Evolutionary conservation across 2,113 vertebrate species (phyloP), one percentile per base, ranked within the genome.

Genomic region (Malurus melanocephalus): DNA sequence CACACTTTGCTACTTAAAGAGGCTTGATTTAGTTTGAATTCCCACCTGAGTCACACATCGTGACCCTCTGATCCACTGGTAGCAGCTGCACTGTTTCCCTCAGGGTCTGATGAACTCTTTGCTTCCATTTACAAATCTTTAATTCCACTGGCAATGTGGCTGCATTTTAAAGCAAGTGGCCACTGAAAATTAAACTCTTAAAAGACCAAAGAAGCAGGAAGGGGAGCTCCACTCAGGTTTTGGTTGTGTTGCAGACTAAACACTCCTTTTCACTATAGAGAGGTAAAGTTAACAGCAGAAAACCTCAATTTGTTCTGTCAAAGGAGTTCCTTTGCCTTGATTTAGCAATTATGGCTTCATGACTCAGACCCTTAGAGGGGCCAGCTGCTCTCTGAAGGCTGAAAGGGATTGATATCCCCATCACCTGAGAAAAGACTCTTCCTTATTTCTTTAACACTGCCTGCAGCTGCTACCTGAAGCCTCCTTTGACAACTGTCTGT

Each of bases 61-160:
- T 0, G 2, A 32, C 46, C 32, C 22, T 77, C 42, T 17, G 10
- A 67, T 46, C 22, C 1, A 1, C 45, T 59, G 32, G 32, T 38
- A 72, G 51, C 28, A 76, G 43, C 18, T 2, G 2, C 23, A 30
- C 24, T 27, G 16, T 53, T 24, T 43, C 22, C 5, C 17, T 53
- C 24, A 35, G 48, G 42, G 22, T 62, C 19, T 16, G 7, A 15
- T 75, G 52, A 68, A 32, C 19, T 12, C 24, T 75, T 35, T 68
- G 19, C 26, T 40, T 82, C 26, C 13, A 19, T 83, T 76, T 48
- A 45, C 30, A 67, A 16, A 59, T 73, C 28, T 64, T 76, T 38
- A 72, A 48, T 60, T 60, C 69, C 23, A n/a, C 6, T 26, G 42
- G n/a, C 55, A 65, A 26, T 64, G 48, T 35, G 0, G 2, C 46